Evolutionary conservation across 2,888 invertebrate species (phyloP).

Genomic region (Nebria salina): DNA sequence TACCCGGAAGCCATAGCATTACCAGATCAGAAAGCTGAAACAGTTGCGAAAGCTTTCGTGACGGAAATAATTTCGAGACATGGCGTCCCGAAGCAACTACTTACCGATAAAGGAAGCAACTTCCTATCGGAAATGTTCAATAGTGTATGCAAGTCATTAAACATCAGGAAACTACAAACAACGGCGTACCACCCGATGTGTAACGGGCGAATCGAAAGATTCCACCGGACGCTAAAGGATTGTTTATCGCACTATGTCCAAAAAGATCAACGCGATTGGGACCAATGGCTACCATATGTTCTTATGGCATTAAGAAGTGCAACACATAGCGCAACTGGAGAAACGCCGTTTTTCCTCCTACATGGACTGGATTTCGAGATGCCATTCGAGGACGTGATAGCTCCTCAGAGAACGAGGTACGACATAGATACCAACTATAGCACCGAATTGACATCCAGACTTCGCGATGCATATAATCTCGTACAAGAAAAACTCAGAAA

Average conservation of each 20-base stretch:
- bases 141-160: constrained; percentile 50
- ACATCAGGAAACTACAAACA: constrained; percentile 51
- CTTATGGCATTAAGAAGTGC: constrained; percentile 51
- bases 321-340: constrained; percentile 49
- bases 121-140: constrained; percentile 52
- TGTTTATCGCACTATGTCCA: constrained; percentile 52
- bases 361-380: constrained; percentile 48
- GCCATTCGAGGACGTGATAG: constrained; percentile 37
- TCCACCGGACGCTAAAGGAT: constrained; percentile 53
- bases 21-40: constrained; percentile 51
- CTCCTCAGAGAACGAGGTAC: not conserved
- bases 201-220: constrained; percentile 55
- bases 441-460: not conserved
- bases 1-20: constrained; percentile 53
- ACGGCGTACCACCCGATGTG: constrained; percentile 53
- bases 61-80: constrained; percentile 51
- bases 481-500: constrained; percentile 18
- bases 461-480: constrained; percentile 3
- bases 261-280: constrained; percentile 52
- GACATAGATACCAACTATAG: not conserved
- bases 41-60: constrained; percentile 51
- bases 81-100: constrained; percentile 51
- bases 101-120: constrained; percentile 53
- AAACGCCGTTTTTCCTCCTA: constrained; percentile 50
- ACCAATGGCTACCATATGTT: constrained; percentile 52